Percentiles rank a stretch among this genome's conserved stretches.
Evolutionary conservation across 2,797 vertebrate genomes (phyloP).

Genomic region (Bradypodion pumilum): DNA sequence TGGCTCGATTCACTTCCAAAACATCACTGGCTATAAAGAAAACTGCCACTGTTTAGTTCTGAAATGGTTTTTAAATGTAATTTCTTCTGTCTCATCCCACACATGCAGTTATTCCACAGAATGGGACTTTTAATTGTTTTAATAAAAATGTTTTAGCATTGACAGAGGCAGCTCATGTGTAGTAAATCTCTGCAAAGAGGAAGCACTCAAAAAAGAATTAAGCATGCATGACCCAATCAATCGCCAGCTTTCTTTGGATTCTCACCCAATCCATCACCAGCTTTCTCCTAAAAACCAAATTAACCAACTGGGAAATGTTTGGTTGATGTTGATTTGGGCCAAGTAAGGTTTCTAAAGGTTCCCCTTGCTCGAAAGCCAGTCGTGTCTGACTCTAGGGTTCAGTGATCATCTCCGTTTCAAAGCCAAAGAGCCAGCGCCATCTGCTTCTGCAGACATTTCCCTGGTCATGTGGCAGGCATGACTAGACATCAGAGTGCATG

Average conservation of each 20-base stretch:
- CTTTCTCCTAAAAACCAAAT: not conserved
- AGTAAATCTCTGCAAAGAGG: conserved; percentile 53
- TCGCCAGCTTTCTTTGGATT: too few relatives aligned
- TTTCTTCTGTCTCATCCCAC: conserved; percentile 63
- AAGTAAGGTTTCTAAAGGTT: too few relatives aligned
- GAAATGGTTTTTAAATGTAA: conserved; percentile 45
- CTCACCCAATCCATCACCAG: too few relatives aligned
- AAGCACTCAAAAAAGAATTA: conserved; percentile 16
- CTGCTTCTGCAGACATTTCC: too few relatives aligned
- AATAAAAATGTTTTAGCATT: conserved; percentile 50
- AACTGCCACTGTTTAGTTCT: conserved; percentile 41
- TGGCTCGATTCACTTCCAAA: conserved; percentile 19
- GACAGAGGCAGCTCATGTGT: conserved; percentile 28
- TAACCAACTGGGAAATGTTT: conserved; percentile 16
- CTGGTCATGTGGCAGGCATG: too few relatives aligned
- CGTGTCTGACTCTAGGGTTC: too few relatives aligned
- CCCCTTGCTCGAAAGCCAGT: too few relatives aligned
- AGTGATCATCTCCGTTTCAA: too few relatives aligned
- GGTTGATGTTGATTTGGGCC: not conserved
- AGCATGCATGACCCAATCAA: not conserved
- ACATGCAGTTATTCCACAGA: conserved; percentile 51
- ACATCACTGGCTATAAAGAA: conserved; percentile 24
- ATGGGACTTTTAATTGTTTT: conserved; percentile 22
- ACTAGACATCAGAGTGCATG: too few relatives aligned
- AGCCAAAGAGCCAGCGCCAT: too few relatives aligned